These are phyloP conservation scores for Atta colombica DNA, from an alignment of 1,140 invertebrate species.

Conservation along the genomic window DNA sequence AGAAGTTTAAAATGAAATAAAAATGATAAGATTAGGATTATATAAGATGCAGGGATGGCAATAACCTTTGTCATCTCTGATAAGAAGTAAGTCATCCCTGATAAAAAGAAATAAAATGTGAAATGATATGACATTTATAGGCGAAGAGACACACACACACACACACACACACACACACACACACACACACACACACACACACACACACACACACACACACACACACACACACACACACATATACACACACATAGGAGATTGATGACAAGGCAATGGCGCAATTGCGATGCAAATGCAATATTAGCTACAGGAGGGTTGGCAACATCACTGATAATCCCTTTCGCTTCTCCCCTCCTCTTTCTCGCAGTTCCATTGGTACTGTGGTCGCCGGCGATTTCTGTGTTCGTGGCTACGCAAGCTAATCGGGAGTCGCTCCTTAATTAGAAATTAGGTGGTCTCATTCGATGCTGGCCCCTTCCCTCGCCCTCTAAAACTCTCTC, in stretches of 20 bases:
- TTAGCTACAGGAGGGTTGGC: neutral
- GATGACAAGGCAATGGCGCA: constrained; percentile 1
- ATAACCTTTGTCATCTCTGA: no score
- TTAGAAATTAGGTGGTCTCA: constrained; percentile 71
- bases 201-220: no score
- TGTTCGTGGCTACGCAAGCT: constrained; percentile 56
- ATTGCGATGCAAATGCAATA: constrained; percentile 31
- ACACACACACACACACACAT: no score
- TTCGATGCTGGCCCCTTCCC: constrained; percentile 1
- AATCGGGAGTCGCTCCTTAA: constrained; percentile 69
- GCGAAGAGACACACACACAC: neutral
- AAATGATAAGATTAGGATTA: neutral
- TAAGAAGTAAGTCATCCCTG: no score
- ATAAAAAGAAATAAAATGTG: neutral
- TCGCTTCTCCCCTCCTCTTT: neutral
- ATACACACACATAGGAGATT: no score
- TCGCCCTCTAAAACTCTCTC: neutral
- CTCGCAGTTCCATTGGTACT: neutral
- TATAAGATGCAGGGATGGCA: no score
- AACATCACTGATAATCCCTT: neutral
- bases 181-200: no score
- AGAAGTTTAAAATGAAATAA: neutral
- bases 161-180: no score
- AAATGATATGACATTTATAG: no score
- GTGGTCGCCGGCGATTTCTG: constrained; percentile 40